Evolutionary conservation across 1,140 invertebrate genomes (phyloP).

Genomic region (Cyclargus thomasi): DNA sequence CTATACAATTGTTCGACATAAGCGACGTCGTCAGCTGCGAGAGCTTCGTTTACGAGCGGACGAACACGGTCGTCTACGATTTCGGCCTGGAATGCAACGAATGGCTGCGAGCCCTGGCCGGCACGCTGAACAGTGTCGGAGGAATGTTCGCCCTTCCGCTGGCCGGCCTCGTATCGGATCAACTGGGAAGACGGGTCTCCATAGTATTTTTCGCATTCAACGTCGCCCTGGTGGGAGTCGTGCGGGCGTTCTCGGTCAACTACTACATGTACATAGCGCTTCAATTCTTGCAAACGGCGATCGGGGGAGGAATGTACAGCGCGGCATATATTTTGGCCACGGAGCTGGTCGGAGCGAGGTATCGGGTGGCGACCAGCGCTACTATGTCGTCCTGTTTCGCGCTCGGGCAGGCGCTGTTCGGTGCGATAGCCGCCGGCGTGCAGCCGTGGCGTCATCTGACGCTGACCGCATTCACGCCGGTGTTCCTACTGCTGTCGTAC

Average conservation of each 20-base stretch:
- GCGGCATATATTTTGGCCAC: conserved; percentile 77
- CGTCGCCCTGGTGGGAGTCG: conserved; percentile 44
- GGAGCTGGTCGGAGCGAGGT: conserved; percentile 85
- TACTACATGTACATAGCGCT: conserved; percentile 57
- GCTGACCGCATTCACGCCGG: conserved; percentile 80
- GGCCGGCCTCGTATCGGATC: conserved; percentile 58
- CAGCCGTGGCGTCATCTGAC: conserved; percentile 83
- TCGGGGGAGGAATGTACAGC: conserved; percentile 60
- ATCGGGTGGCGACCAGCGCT: conserved; percentile 82
- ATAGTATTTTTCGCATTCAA: conserved; percentile 59
- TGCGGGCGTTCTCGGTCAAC: conserved; percentile 57
- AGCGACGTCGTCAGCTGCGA: conserved; percentile 47
- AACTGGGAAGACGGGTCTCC: conserved; percentile 49
- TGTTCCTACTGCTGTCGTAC: conserved; percentile 79
- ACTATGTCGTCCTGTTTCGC: conserved; percentile 84
- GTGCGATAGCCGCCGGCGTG: conserved; percentile 79
- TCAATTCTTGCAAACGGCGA: conserved; percentile 56
- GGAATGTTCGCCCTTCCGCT: conserved; percentile 51
- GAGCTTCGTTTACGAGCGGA: conserved; percentile 48
- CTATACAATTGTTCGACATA: conserved; percentile 45
- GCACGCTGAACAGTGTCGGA: conserved; percentile 57
- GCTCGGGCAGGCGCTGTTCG: conserved; percentile 81
- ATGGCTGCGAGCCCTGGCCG: conserved; percentile 54
- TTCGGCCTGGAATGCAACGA: conserved; percentile 59
- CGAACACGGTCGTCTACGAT: conserved; percentile 59